A percentile compares a stretch with the other conserved stretches of the same genome.
These are phyloP conservation scores for Melierax canorus DNA, from an alignment of 2,113 vertebrate species.

Conservation along the genomic window DNA sequence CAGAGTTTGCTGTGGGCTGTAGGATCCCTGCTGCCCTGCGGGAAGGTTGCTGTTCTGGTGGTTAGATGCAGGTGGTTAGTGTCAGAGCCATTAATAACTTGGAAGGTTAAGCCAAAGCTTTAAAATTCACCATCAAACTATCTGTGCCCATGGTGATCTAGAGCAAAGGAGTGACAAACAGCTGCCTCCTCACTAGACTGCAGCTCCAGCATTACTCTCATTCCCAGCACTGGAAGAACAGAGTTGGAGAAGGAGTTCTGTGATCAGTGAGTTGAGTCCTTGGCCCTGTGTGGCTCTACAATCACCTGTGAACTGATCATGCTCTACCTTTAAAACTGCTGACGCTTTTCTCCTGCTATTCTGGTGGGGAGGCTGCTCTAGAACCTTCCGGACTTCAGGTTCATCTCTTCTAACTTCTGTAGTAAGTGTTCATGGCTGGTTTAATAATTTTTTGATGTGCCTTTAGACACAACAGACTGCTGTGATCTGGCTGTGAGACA, in stretches of 20 bases:
- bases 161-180: not conserved
- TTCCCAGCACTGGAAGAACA: not conserved
- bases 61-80: not conserved
- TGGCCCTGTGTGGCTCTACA: not conserved
- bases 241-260: not conserved
- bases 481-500: not conserved
- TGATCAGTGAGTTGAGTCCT: not conserved
- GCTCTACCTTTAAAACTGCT: not conserved
- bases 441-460: not conserved
- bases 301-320: no score
- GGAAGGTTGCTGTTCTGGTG: not conserved
- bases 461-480: not conserved
- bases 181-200: not conserved
- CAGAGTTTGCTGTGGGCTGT: fast-evolving
- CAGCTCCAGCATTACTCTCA: fast-evolving
- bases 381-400: not conserved
- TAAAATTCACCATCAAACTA: not conserved
- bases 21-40: fast-evolving
- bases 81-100: fast-evolving
- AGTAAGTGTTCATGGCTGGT: not conserved
- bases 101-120: not conserved
- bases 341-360: fast-evolving
- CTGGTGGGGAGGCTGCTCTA: not conserved
- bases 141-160: not conserved
- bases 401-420: not conserved